Evolutionary conservation across 37 sponge, comb jelly and placozoan genomes (phyloP), one percentile per base, ranked within the genome.

Genomic region (Spongia lamella): DNA sequence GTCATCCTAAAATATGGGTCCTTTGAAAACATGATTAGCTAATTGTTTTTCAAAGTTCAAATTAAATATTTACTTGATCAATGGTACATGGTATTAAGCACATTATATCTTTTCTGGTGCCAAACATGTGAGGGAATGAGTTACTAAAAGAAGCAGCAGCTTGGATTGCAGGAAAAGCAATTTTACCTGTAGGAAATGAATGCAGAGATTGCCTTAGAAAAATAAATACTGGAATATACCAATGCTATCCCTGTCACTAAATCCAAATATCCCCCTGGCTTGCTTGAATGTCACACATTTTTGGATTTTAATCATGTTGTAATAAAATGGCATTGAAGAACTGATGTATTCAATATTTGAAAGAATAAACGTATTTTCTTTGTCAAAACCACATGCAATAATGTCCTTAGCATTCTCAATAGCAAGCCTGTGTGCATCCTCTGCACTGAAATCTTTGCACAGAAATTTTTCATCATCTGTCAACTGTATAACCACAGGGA

Each of bases 1-100:
- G 95, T 94, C 89, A 94, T 90, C 11, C 95, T 70, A 63, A 94
- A 94, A 74, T 91, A 94, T 7, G 95, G 95, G 59, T 94, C 95
- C 91, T 94, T 43, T 5, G 31, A 27, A 54, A 1, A 33, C 26
- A 35, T n/a, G 68, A 4, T 49, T n/a, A 21, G 0, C 7, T 15
- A 4, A 22, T 9, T 66, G 21, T 24, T n/a, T 52, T 15, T 17
- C 7, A 59, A 59, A 29, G n/a, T 37, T 64, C 7, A 64, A 32
- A 31, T 37, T 30, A 24, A 64, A 11, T n/a, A 65, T 65, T 32
- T 1, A 93, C 94, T 85, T 94, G 95, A 50, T 94, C 96, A 69
- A 94, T 94, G 3, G 96, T 91, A 85, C 91, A 94, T 3, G 96
- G 96, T 38, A 94, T 94, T 21, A 94, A 84, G 53, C 91, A 94